Conservation (phyloP, 1,140 invertebrate genomes). For the Diorhabda elongata region DNA sequence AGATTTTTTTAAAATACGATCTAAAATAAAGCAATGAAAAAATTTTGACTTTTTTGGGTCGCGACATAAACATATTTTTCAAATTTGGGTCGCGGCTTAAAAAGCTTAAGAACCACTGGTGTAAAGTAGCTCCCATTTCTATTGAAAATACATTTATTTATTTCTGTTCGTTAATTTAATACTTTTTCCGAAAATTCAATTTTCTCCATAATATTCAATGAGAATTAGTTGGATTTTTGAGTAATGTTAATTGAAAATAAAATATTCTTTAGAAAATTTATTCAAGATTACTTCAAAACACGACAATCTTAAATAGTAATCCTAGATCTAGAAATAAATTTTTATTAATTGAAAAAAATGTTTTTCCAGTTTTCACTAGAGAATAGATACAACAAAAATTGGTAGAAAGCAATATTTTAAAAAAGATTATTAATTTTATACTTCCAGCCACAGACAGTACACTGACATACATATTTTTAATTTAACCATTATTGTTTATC, state of each 20-base stretch:
- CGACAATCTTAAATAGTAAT: conserved; percentile 3
- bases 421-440: background rate
- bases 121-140: too few species aligned
- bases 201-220: too few species aligned
- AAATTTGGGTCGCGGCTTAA: too few species aligned
- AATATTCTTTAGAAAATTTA: conserved; percentile 10
- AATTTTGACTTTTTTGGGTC: too few species aligned
- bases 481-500: background rate
- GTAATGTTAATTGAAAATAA: background rate
- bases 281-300: conserved; percentile 16
- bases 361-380: background rate
- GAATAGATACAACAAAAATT: conserved; percentile 6
- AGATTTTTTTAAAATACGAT: too few species aligned
- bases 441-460: background rate
- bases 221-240: too few species aligned
- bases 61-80: too few species aligned
- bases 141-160: too few species aligned
- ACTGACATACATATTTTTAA: background rate
- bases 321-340: conserved; percentile 13
- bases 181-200: too few species aligned
- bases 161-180: too few species aligned
- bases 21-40: too few species aligned
- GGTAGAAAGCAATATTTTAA: conserved; percentile 4
- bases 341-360: background rate
- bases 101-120: too few species aligned